A percentile compares a stretch with the other conserved stretches of the same genome.
These are phyloP conservation scores for Prorops nasuta DNA, from an alignment of 1,140 invertebrate species.

Conservation along the genomic window DNA sequence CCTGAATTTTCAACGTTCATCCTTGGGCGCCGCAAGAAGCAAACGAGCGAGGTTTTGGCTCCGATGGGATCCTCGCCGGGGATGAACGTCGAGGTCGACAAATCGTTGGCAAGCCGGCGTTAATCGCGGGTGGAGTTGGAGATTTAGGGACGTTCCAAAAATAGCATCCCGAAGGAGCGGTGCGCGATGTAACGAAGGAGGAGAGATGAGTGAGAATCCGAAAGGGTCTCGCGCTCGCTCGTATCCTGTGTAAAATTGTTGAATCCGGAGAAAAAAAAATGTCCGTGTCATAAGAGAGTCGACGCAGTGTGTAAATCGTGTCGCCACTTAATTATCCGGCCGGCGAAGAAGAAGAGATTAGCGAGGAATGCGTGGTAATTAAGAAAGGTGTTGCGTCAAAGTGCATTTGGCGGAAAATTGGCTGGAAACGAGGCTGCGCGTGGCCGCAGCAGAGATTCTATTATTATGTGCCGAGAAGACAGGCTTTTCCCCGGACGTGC, in stretches of 20 bases:
- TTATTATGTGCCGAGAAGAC: conserved; percentile 15
- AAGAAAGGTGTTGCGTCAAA: conserved; percentile 16
- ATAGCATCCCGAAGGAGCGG: no score
- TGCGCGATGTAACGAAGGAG: no score
- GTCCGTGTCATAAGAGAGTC: neutral
- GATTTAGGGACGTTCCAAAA: conserved; percentile 18
- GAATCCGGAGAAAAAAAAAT: neutral
- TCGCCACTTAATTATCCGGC: conserved; percentile 4
- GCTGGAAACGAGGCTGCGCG: conserved; percentile 1
- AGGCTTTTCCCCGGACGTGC: no score
- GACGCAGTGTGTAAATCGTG: no score
- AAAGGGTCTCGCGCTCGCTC: neutral
- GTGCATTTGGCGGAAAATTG: conserved; percentile 15
- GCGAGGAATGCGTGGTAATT: conserved; percentile 20
- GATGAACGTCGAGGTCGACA: conserved; percentile 7
- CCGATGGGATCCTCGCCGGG: neutral
- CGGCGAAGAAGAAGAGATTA: neutral
- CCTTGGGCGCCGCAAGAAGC: no score
- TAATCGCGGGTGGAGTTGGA: conserved; percentile 7
- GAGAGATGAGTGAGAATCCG: neutral
- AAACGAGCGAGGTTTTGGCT: neutral
- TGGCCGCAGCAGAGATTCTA: conserved; percentile 7
- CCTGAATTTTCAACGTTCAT: no score
- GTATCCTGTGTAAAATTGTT: neutral
- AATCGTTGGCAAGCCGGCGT: conserved; percentile 12